Conservation (phyloP, 2,888 invertebrate genomes). For the Cephus sareptanus region DNA sequence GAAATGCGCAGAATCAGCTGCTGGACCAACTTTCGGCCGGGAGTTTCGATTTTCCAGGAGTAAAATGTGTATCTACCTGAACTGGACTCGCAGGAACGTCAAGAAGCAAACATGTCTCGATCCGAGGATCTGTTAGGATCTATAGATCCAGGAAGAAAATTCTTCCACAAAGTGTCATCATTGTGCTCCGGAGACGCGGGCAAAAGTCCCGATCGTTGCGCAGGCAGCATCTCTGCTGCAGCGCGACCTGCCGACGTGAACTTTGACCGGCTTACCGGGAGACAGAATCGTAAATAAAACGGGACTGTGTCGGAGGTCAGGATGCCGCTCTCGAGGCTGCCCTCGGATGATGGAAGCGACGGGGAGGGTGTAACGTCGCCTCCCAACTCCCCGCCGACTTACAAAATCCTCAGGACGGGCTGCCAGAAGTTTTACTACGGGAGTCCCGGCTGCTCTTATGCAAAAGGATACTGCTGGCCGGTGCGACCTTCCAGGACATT, state of each 20-base stretch:
- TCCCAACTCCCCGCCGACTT: background rate
- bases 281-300: background rate
- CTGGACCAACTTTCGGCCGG: no score
- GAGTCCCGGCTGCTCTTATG: background rate
- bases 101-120: conserved; percentile 6
- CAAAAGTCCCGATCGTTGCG: no score
- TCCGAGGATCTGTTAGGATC: background rate
- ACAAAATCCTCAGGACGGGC: background rate
- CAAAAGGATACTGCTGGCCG: background rate
- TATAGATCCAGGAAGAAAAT: background rate
- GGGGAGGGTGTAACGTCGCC: background rate
- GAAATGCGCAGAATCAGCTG: no score
- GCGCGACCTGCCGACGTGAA: no score
- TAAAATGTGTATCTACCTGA: conserved; percentile 10
- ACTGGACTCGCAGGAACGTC: conserved; percentile 10
- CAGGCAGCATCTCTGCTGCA: no score
- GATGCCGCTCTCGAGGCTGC: background rate
- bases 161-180: background rate
- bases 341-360: conserved; percentile 4
- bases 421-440: conserved; percentile 4
- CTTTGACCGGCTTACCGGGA: background rate
- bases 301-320: background rate
- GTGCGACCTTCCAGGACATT: background rate
- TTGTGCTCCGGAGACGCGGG: background rate
- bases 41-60: background rate